Base-by-base conservation (phyloP, 2,888 invertebrate species). In the Dastarcus helophoroides region DNA sequence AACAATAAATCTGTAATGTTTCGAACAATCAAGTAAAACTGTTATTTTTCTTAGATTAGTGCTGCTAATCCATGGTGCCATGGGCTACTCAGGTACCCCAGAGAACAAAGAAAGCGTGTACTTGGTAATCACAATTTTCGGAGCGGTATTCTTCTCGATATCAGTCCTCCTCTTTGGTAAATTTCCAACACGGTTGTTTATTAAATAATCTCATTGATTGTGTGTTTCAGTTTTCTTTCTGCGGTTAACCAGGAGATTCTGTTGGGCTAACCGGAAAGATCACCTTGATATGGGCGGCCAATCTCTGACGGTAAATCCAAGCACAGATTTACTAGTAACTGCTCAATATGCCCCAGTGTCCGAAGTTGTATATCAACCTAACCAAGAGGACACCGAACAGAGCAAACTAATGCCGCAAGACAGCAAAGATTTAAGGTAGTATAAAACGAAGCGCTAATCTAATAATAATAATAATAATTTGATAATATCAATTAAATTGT, bases 261-360 rank as follows among this genome's bases (percentile, higher is more conserved):
- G 62, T 38, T 61, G 58, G 52, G 50, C 57, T 17, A 50, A 47
- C 15, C 50, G 49, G 2, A 60, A 60, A 47, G 57, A 67, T 38
- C 56, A 58, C 25, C 60, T 69, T 37, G 69, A 69, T 36, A 66
- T 68, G 45, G 65, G 67, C 12, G 63, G 62, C 6, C 59, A 67
- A 22, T 64, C 75, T 16, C 66, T 76, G 23, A 76, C 76, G 1
- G 67, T 79, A 31, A 79, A 79, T 62, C 81, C 81, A 28, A 79
- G 79, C 26, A 81, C 79, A 17, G 81, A 81, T 64, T 71, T 79
- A 16, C 63, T 81, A 43, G 79, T 81, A 28, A 72, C 76, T 1
- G 79, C 79, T 16, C 80, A 80, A 60, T 80, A 81, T 62, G 79
- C 76, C 26, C 79, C 79, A 1, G 78, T 80, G 10, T 71, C 79